A percentile compares a stretch with the other conserved stretches of the same genome.
These are phyloP conservation scores for Dermolepida albohirtum DNA, from an alignment of 2,888 invertebrate genomes.

Conservation along the genomic window DNA sequence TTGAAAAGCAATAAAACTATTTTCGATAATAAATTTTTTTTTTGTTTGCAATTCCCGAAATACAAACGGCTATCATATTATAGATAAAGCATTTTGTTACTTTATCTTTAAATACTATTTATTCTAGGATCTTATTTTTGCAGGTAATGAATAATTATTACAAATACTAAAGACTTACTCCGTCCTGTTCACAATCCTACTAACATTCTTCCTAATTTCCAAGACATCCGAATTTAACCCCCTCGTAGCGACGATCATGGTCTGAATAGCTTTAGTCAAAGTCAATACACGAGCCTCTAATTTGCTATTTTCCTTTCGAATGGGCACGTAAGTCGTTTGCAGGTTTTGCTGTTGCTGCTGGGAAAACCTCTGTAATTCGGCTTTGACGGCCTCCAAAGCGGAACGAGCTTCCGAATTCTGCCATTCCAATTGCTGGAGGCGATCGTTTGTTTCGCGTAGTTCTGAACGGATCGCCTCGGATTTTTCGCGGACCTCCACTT, in stretches of 20 bases:
- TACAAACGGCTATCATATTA: too few species aligned
- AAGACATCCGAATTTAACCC: constrained; percentile 51
- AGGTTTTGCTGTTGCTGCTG: constrained; percentile 35
- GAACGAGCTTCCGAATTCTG: constrained; percentile 61
- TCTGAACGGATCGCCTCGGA: constrained; percentile 63
- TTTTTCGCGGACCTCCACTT: constrained; percentile 63
- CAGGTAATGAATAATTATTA: neutral
- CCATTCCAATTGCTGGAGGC: constrained; percentile 64
- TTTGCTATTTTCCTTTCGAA: constrained; percentile 24
- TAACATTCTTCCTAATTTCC: constrained; percentile 51
- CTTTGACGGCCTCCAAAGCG: constrained; percentile 62
- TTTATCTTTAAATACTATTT: too few species aligned
- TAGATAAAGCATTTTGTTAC: too few species aligned
- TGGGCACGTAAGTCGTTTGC: neutral
- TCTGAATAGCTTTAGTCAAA: constrained; percentile 53
- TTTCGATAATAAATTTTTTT: too few species aligned
- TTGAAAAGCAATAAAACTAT: too few species aligned
- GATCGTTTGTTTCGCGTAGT: constrained; percentile 61
- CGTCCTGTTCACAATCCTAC: constrained; percentile 47
- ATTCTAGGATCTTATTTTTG: too few species aligned
- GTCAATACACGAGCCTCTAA: constrained; percentile 50
- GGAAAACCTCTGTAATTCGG: constrained; percentile 55
- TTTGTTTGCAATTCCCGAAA: too few species aligned
- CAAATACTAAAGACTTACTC: constrained; percentile 47
- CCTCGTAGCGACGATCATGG: constrained; percentile 51